Base-by-base conservation (phyloP, 2,888 invertebrate species). In the Polyommatus icarus region DNA sequence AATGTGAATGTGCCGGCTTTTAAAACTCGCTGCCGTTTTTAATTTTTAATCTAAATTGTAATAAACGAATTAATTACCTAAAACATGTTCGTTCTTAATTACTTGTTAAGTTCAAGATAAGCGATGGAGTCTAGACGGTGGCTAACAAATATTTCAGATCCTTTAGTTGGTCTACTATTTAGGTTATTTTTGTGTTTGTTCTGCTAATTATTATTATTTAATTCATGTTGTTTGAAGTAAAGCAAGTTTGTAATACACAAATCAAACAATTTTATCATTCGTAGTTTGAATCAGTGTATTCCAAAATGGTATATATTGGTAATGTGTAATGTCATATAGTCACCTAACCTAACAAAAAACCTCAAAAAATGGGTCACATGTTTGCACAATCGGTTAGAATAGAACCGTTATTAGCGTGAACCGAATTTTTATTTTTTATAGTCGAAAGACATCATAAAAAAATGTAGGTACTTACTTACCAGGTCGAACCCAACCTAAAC, bases 31-130 rank as follows among this genome's bases (percentile, higher is more conserved):
- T 67, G 29, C 67, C 29, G 67, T 67, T 61, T 10, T 4, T 24
- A 40, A 36, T 24, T 50, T 72, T 73, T 73, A 73, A 73, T 73
- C 50, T 73, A 29, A 73, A 73, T 73, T 73, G 29, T 20, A 75
- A 29, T 15, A 67, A 67, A 75, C 75, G 4, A 46, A 72, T 72
- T 36, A 72, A 40, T 72, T 32, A 67, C 67, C 6, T 18, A 67
- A 12, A 61, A 67, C 67, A 67, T 6, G 67, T 18, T 29, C 18
- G 29, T 67, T 32, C 29, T 32, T 67, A 67, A 67, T 67, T 32
- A 67, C 67, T 15, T 67, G 29, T 67, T 29, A 15, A 15, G 29
- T 32, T 67, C 15, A 32, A 67, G 67, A 67, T 67, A 67, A 32
- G 29, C 67, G 67, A 67, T 32, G 24, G 24, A 2, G 59, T 59